These are phyloP conservation scores for Galeruca laticollis DNA, from an alignment of 2,888 invertebrate species.

Conservation along the genomic window DNA sequence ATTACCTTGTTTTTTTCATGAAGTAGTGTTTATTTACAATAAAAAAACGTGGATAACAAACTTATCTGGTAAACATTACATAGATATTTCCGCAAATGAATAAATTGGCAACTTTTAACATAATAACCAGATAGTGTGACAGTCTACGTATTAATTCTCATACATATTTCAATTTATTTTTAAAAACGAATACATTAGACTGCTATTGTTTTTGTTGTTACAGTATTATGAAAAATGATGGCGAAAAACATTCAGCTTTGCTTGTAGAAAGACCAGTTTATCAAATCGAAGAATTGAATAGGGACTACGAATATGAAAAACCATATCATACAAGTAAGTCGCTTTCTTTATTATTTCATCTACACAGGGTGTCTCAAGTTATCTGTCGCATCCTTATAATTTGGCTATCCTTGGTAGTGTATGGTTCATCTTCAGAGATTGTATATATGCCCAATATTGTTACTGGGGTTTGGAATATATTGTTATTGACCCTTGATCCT, in stretches of 20 bases:
- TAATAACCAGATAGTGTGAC: not conserved
- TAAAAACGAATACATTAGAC: not conserved
- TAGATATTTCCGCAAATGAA: no score
- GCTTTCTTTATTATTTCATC: not conserved
- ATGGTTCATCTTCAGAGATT: no score
- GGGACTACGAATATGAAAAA: slow-evolving; percentile 73
- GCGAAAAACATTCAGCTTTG: slow-evolving; percentile 50
- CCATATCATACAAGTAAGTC: slow-evolving; percentile 67
- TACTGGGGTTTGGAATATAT: no score
- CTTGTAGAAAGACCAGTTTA: slow-evolving; percentile 75
- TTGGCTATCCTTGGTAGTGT: no score
- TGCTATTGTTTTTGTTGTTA: slow-evolving; percentile 32
- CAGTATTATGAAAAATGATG: slow-evolving; percentile 58
- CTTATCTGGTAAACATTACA: no score
- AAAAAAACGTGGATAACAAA: no score
- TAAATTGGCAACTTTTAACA: not conserved
- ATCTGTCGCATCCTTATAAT: no score
- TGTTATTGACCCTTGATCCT: no score
- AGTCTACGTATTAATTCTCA: not conserved
- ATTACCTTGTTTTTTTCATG: no score
- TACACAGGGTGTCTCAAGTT: not conserved
- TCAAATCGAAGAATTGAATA: slow-evolving; percentile 76
- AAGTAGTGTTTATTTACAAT: no score
- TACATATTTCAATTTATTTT: not conserved
- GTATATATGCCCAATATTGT: no score